Evolutionary conservation across 2,888 invertebrate genomes (phyloP).

Genomic region (Leucophenga montana): DNA sequence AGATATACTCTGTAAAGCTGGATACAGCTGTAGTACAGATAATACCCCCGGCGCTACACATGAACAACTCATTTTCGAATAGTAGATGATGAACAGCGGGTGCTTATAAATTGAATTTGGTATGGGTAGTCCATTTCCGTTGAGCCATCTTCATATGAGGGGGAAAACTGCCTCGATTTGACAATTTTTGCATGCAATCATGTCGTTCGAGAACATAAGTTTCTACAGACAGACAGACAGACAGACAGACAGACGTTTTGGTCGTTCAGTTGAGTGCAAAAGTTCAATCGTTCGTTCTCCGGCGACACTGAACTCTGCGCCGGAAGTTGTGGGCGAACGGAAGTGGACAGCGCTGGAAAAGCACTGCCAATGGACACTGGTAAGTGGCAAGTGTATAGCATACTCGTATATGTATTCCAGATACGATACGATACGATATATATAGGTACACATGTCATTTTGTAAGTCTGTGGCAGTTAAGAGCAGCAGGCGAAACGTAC

Average conservation of each 20-base stretch:
- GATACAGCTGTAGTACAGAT: conserved; percentile 16
- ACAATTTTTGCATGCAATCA: conserved; percentile 31
- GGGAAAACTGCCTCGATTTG: conserved; percentile 56
- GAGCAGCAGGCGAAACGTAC: conserved; percentile 18
- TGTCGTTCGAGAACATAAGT: conserved; percentile 28
- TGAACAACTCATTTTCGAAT: too few relatives aligned
- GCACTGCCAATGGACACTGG: conserved; percentile 39
- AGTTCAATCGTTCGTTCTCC: conserved; percentile 38
- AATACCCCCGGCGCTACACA: too few relatives aligned
- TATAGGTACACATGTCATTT: conserved; percentile 17
- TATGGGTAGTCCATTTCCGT: conserved; percentile 11
- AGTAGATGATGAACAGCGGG: too few relatives aligned
- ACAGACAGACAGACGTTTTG: conserved; percentile 5
- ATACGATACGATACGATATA: neutral
- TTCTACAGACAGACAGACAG: conserved; percentile 10
- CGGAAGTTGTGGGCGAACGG: neutral
- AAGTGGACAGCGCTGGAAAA: conserved; percentile 41
- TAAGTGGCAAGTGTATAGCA: neutral
- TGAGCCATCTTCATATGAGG: conserved; percentile 32
- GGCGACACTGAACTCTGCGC: neutral
- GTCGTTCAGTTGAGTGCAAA: conserved; percentile 45
- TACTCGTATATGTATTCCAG: neutral
- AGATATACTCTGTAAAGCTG: conserved; percentile 50
- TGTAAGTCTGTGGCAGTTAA: conserved; percentile 15
- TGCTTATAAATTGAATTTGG: too few relatives aligned